Conservation (phyloP, 2,113 vertebrate species). For the Thunnus maccoyii region DNA sequence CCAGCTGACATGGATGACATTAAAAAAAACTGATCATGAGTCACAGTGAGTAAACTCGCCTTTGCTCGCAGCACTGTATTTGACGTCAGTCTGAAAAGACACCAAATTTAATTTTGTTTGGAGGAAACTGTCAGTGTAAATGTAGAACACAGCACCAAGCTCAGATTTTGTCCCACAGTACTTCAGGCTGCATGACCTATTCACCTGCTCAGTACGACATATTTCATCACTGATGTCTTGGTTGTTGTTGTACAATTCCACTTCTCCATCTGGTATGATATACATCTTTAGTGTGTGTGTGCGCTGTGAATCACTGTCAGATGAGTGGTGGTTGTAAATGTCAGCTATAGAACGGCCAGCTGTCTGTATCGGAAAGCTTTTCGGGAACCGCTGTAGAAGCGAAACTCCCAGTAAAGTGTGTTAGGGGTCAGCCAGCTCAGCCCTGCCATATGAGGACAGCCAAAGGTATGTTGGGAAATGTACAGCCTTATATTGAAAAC, state of each 20-base stretch:
- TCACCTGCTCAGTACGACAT: conserved; percentile 28
- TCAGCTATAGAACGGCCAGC: conserved; percentile 21
- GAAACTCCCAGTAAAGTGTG: conserved; percentile 72
- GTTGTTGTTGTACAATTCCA: conserved; percentile 12
- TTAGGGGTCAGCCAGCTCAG: conserved; percentile 63
- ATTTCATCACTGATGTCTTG: conserved; percentile 24
- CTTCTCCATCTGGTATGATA: conserved; percentile 29
- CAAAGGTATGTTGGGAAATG: conserved; percentile 44
- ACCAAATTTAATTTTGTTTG: conserved; percentile 19
- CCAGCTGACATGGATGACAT: background rate
- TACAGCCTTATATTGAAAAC: conserved; percentile 53
- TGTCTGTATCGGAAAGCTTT: conserved; percentile 60
- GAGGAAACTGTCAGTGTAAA: background rate
- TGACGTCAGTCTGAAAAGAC: background rate
- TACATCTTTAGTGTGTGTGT: conserved; percentile 25
- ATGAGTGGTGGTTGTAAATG: conserved; percentile 48
- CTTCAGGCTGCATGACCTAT: conserved; percentile 23
- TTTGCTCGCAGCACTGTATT: background rate
- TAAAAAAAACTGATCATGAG: background rate
- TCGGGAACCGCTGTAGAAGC: conserved; percentile 72
- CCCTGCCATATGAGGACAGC: conserved; percentile 59
- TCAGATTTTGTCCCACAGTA: background rate
- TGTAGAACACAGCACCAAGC: conserved; percentile 19
- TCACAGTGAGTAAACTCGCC: background rate
- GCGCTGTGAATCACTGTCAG: conserved; percentile 48